Conservation (phyloP, 2,797 vertebrate species). For the Sebastes diaconus region DNA sequence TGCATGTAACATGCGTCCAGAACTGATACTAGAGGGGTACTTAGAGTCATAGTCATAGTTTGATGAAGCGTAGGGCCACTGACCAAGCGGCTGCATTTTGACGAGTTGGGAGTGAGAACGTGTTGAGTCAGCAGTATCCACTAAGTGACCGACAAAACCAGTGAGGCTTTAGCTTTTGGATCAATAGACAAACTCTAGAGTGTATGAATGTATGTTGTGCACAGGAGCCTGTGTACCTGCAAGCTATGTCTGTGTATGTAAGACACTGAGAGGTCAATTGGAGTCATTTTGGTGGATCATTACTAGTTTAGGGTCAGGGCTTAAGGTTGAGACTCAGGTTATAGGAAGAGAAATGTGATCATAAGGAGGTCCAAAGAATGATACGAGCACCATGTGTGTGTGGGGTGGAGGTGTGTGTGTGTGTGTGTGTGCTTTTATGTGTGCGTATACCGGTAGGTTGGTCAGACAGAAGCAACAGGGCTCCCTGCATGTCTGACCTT, state of each 20-base stretch:
- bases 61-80: not conserved
- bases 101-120: not conserved
- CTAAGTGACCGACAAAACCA: not conserved
- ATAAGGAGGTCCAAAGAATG: constrained; percentile 1
- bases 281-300: not conserved
- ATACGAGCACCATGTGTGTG: not conserved
- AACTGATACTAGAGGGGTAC: not conserved
- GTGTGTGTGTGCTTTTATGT: not conserved
- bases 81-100: not conserved
- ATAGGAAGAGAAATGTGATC: not conserved
- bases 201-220: not conserved
- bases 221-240: too few species aligned
- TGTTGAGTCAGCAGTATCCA: not conserved
- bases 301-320: not conserved
- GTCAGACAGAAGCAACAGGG: not conserved
- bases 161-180: not conserved
- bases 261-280: not conserved
- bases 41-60: not conserved
- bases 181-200: not conserved
- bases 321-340: not conserved
- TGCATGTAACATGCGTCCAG: not conserved
- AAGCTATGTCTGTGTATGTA: not conserved
- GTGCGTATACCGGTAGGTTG: not conserved
- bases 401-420: not conserved
- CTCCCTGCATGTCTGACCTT: constrained; percentile 43